Evolutionary conservation across 1,140 invertebrate species (phyloP).

Genomic region (Tetramorium parvispinum): DNA sequence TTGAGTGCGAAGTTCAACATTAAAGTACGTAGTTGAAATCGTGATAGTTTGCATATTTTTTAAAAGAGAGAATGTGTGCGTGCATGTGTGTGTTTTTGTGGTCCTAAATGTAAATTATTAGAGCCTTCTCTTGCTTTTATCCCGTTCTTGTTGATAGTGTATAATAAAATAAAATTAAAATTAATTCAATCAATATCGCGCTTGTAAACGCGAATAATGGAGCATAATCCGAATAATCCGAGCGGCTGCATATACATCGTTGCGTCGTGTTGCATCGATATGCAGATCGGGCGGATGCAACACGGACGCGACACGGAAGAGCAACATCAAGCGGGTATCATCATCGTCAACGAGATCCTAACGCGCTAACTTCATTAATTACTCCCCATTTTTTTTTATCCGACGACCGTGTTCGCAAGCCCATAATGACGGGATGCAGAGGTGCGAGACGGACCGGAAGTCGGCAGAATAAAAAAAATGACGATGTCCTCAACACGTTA

Average conservation of each 20-base stretch:
- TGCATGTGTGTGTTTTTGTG: not conserved
- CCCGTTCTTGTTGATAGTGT: not conserved
- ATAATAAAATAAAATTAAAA: conserved; percentile 16
- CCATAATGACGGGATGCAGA: not conserved
- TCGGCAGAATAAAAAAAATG: conserved; percentile 5
- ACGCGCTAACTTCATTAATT: conserved; percentile 37
- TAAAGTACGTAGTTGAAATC: not conserved
- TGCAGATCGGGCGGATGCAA: conserved; percentile 24
- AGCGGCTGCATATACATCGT: not conserved
- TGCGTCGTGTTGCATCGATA: not conserved
- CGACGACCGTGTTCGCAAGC: conserved; percentile 2
- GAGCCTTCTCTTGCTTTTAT: not conserved
- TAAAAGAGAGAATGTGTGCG: too few relatives aligned
- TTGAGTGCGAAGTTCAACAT: not conserved
- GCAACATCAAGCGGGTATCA: conserved; percentile 4
- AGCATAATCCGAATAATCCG: not conserved
- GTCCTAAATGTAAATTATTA: not conserved
- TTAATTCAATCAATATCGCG: conserved; percentile 1
- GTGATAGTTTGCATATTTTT: not conserved
- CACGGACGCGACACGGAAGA: conserved; percentile 13
- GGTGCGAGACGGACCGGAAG: conserved; percentile 2
- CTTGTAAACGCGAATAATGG: not conserved
- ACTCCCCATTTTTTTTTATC: conserved; percentile 24
- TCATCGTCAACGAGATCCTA: not conserved
- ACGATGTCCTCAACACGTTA: not conserved